These are phyloP conservation scores for Diabrotica undecimpunctata DNA, from an alignment of 1,140 invertebrate species.

Conservation along the genomic window DNA sequence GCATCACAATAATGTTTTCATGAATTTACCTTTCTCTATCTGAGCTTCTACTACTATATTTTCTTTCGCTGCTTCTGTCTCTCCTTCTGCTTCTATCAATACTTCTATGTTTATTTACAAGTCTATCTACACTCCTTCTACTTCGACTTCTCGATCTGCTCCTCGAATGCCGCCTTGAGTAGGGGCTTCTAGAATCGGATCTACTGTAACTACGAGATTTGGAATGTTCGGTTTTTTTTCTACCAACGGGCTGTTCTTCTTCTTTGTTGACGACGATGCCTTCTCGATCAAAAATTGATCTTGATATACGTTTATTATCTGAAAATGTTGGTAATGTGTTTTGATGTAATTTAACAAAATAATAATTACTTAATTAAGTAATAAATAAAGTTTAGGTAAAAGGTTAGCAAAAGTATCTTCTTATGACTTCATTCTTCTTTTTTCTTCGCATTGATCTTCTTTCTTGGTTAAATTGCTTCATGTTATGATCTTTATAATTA, in stretches of 20 bases:
- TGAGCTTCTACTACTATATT: neutral
- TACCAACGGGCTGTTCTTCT: neutral
- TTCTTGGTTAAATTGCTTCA: neutral
- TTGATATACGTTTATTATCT: neutral
- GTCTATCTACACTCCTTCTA: conserved; percentile 1
- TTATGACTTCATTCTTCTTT: neutral
- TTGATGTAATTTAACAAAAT: neutral
- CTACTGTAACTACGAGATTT: neutral
- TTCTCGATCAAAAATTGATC: conserved; percentile 4
- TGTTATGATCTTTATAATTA: no score
- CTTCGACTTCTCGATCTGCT: neutral
- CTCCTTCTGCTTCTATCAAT: neutral
- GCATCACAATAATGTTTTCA: no score
- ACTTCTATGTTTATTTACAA: neutral
- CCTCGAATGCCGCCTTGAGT: neutral
- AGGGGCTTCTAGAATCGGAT: neutral
- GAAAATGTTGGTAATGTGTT: neutral
- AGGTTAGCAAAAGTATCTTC: neutral
- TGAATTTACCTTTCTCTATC: neutral
- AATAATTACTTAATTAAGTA: neutral
- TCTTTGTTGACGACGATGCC: conserved; percentile 1
- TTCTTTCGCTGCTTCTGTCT: neutral
- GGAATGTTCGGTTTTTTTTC: neutral
- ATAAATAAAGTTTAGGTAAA: neutral
- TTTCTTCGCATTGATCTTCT: neutral